Percentiles rank a stretch among this genome's conserved stretches.
Evolutionary conservation across 1,140 invertebrate species (phyloP).

Genomic region (Diuraphis noxia): DNA sequence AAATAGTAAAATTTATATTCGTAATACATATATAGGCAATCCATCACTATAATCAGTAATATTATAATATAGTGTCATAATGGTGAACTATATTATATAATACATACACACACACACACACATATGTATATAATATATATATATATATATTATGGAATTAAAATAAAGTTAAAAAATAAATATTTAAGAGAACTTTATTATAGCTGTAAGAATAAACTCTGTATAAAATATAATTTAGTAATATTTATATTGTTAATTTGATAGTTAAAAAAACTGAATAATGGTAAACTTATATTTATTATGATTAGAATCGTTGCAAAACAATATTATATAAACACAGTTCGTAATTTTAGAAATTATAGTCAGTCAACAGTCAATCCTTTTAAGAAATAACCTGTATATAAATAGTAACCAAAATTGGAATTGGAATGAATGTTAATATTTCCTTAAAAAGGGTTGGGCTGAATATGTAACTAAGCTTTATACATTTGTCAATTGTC

Average conservation of each 20-base stretch:
- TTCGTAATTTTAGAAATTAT: not conserved
- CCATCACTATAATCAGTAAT: not conserved
- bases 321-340: conserved; percentile 10
- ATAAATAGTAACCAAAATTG: conserved; percentile 20
- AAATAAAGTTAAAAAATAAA: not conserved
- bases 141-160: not conserved
- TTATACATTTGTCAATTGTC: no score
- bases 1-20: not conserved
- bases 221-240: not conserved
- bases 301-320: not conserved
- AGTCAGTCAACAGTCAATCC: conserved; percentile 1
- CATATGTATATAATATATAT: no score
- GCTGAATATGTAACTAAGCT: not conserved
- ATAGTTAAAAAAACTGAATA: not conserved
- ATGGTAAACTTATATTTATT: not conserved
- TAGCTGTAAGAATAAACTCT: not conserved
- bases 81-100: not conserved
- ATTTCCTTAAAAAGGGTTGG: conserved; percentile 1
- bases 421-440: conserved; percentile 30
- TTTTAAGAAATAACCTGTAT: conserved; percentile 20
- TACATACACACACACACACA: no score
- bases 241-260: not conserved
- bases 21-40: not conserved
- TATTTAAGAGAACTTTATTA: not conserved
- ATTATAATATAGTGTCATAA: not conserved